Conservation (phyloP, 2,888 invertebrate species). For the Cryptosula pallasiana region DNA sequence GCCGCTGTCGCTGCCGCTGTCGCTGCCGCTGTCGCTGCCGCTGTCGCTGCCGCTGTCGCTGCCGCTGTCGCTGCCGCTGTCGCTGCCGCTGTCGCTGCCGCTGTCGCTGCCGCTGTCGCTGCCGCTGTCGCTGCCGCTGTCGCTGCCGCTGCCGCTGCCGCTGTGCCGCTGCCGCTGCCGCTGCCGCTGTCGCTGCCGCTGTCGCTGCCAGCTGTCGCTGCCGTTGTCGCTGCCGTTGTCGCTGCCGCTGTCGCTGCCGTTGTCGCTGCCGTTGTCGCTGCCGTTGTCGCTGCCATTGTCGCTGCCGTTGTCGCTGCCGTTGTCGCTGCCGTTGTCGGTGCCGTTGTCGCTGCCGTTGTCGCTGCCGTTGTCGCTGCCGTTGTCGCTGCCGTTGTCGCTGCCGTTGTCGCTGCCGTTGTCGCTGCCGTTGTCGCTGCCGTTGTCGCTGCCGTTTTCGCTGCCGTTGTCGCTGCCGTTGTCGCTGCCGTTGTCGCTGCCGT, state of each 20-base stretch:
- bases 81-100: not conserved
- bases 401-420: too few species aligned
- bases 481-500: too few species aligned
- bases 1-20: too few species aligned
- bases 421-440: too few species aligned
- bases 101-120: constrained; percentile 24
- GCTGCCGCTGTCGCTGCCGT: constrained; percentile 24
- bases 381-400: too few species aligned
- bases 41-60: constrained; percentile 11
- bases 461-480: too few species aligned
- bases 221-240: not conserved
- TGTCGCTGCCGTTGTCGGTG: too few species aligned
- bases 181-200: not conserved
- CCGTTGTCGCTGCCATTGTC: constrained; percentile 23
- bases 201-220: not conserved
- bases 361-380: too few species aligned
- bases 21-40: constrained; percentile 32
- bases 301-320: constrained; percentile 22
- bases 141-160: constrained; percentile 8
- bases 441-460: too few species aligned
- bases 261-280: constrained; percentile 23
- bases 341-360: too few species aligned
- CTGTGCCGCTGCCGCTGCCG: not conserved
- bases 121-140: constrained; percentile 24
- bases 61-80: constrained; percentile 9